These are phyloP conservation scores for Masnerella sp. DNA, from an alignment of 2,888 invertebrate species.

Conservation along the genomic window DNA sequence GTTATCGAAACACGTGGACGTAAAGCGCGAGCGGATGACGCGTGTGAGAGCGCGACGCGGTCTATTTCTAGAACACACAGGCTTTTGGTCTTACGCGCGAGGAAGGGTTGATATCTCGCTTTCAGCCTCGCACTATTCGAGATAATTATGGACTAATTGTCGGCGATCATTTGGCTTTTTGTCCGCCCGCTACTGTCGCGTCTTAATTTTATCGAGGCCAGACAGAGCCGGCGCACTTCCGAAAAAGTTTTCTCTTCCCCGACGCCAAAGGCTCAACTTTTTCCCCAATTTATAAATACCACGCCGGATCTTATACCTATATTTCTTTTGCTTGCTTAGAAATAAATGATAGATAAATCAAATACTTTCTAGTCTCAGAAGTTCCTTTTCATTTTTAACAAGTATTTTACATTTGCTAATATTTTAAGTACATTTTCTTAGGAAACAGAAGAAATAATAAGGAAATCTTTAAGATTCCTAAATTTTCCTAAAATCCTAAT, in stretches of 20 bases:
- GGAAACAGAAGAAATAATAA: no score
- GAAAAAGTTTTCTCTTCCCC: conserved; percentile 48
- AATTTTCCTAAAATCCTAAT: no score
- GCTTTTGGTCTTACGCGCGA: conserved; percentile 62
- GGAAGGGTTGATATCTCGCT: conserved; percentile 71
- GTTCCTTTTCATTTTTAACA: no score
- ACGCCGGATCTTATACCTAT: no score
- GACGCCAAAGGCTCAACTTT: background rate
- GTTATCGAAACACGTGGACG: conserved; percentile 53
- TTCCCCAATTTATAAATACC: no score
- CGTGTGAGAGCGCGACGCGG: conserved; percentile 65
- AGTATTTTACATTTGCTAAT: no score
- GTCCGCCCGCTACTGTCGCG: conserved; percentile 42
- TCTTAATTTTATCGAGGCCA: conserved; percentile 49
- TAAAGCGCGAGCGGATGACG: conserved; percentile 29
- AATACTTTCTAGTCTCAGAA: no score
- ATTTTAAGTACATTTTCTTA: no score
- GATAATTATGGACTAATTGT: conserved; percentile 75
- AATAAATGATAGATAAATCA: no score
- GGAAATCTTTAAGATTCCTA: no score
- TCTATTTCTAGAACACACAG: conserved; percentile 69
- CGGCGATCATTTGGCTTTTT: conserved; percentile 55
- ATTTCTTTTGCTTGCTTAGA: no score
- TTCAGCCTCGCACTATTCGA: conserved; percentile 61
- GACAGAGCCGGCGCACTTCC: conserved; percentile 55